Conservation (phyloP, 2,888 invertebrate species). For the Hirtodrosophila alboralis region DNA sequence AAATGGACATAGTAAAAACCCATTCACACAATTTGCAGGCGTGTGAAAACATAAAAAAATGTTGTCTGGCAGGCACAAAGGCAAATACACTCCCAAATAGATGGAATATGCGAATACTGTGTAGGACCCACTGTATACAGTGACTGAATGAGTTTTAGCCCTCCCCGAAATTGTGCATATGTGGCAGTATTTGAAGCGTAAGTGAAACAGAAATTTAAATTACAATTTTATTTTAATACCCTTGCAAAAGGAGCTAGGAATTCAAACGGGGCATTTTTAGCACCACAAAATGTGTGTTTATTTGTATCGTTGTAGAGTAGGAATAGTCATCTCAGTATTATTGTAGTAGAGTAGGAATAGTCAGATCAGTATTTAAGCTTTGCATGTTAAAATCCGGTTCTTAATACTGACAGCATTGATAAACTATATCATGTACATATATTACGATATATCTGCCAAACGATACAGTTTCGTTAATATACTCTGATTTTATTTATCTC, state of each 20-base stretch:
- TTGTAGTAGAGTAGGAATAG: no score
- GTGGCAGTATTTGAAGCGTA: constrained; percentile 47
- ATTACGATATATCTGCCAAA: no score
- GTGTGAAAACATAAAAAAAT: constrained; percentile 10
- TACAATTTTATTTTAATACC: constrained; percentile 56
- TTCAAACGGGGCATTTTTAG: no score
- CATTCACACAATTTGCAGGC: constrained; percentile 25
- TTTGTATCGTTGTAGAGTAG: no score
- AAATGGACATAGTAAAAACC: constrained; percentile 41
- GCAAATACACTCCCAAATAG: constrained; percentile 12
- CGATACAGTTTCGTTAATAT: no score
- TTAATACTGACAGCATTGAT: no score
- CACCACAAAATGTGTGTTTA: no score
- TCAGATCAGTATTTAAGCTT: no score
- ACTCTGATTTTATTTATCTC: no score
- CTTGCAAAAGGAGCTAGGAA: neutral
- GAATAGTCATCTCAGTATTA: no score
- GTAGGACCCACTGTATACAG: neutral
- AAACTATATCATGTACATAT: no score
- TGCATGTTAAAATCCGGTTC: no score
- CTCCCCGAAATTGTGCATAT: constrained; percentile 42
- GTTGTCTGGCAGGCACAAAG: constrained; percentile 20
- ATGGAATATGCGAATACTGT: constrained; percentile 24
- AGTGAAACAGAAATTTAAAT: constrained; percentile 70
- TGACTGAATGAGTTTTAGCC: constrained; percentile 1